Percentiles rank a stretch among this genome's conserved stretches.
These are phyloP conservation scores for Dysidea cf. avara DNA, from an alignment of 37 sponge, comb jelly and placozoan species.

Conservation along the genomic window DNA sequence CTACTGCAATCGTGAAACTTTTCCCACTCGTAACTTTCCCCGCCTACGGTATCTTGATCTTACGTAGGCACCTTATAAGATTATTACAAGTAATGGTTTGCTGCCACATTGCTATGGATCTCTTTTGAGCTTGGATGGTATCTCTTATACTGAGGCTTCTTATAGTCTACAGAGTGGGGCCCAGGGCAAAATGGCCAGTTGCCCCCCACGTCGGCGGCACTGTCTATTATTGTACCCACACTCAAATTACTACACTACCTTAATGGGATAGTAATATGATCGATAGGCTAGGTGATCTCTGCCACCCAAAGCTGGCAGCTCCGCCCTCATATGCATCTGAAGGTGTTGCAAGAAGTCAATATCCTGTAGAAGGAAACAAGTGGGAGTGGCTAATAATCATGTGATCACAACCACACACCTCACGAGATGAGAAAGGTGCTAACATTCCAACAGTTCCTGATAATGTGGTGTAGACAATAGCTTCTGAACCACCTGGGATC, in stretches of 20 bases:
- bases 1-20: too few relatives aligned
- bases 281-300: slow-evolving; percentile 92
- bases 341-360: slow-evolving; percentile 99
- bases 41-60: too few relatives aligned
- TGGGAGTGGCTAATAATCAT: background rate
- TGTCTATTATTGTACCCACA: too few relatives aligned
- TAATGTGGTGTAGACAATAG: slow-evolving; percentile 91
- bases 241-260: slow-evolving; percentile 44
- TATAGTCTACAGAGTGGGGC: too few relatives aligned
- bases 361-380: slow-evolving; percentile 54
- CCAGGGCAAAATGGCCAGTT: too few relatives aligned
- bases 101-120: too few relatives aligned
- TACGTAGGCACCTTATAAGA: too few relatives aligned
- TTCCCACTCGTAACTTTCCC: too few relatives aligned
- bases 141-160: too few relatives aligned
- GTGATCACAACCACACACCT: slow-evolving; percentile 42
- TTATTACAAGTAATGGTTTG: too few relatives aligned
- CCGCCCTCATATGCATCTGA: slow-evolving; percentile 96
- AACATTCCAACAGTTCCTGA: slow-evolving; percentile 92
- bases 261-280: slow-evolving; percentile 88
- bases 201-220: too few relatives aligned
- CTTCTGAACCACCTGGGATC: slow-evolving; percentile 96
- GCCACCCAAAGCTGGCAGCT: slow-evolving; percentile 81
- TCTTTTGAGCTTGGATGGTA: too few relatives aligned
- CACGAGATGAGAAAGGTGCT: slow-evolving; percentile 93